Base-by-base conservation (phyloP, 2,888 invertebrate species). In the Lymantria dispar region DNA sequence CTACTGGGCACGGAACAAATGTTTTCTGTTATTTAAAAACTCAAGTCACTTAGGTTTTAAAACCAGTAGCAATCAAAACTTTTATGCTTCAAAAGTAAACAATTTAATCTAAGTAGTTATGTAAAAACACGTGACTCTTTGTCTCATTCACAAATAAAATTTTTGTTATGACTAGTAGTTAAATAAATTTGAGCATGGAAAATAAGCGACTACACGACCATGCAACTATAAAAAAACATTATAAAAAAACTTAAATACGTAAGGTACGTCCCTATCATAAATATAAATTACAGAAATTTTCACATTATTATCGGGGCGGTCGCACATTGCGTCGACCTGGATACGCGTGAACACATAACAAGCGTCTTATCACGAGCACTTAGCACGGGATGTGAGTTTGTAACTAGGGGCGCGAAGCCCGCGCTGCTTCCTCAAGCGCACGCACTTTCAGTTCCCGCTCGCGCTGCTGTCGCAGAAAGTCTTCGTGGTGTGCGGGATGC, bases 381-480 rank as follows among this genome's bases (percentile, higher is more conserved):
- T 45, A 49, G 40, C 58, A 61, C 39, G 7, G 12, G 11, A 30
- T 37, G 30, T 53, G 48, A 37, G 56, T 51, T 51, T 42, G 44
- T 52, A 61, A 68, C 81, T 88, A 92, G 53, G 92, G 91, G 1
- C 92, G 82, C 56, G 88, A 85, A 37, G 89, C 95, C 76, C 96
- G 93, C 64, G 96, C 96, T 62, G 97, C 96, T 90, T 96, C 96
- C 90, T 96, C 96, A 71, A 96, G 91, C 63, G 96, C 96, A 76
- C 96, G 94, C 76, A 96, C 95, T 92, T 96, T 96, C 74, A 96
- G 93, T 89, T 97, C 96, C 64, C 96, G 93, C 76, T 96, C 96
- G 69, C 96, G 94, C 87, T 96, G 96, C 92, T 96, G 96, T 69
- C 94, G 94, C 88, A 91, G 85, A 92, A 87, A 92, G 78, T 92